Percentiles rank a stretch among this genome's conserved stretches.
These are phyloP conservation scores for Caenorhabditis afra DNA, from an alignment of 2,888 invertebrate species.

Conservation along the genomic window DNA sequence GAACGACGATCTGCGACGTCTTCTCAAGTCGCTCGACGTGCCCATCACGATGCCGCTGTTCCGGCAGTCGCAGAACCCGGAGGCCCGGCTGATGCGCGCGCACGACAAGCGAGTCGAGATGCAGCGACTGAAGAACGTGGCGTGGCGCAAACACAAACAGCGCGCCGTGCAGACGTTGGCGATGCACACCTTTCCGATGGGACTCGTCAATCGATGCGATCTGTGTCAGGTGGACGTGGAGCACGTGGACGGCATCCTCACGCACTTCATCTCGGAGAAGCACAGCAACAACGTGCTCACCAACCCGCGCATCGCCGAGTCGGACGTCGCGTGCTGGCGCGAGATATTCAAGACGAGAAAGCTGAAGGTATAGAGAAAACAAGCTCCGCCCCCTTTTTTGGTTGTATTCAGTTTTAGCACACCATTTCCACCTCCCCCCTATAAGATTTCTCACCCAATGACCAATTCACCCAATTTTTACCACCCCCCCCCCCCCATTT, in stretches of 20 bases:
- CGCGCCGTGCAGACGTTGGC: background rate
- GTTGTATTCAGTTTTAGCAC: no score
- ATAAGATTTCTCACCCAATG: no score
- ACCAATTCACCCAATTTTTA: no score
- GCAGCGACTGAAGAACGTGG: conserved; percentile 19
- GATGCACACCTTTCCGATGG: conserved; percentile 20
- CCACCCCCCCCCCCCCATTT: no score
- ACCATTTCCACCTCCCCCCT: no score
- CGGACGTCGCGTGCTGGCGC: conserved; percentile 15
- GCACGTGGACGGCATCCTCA: conserved; percentile 16
- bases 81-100: background rate
- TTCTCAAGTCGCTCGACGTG: conserved; percentile 9
- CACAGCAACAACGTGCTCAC: conserved; percentile 9
- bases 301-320: background rate
- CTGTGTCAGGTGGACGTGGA: conserved; percentile 17
- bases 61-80: background rate
- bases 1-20: conserved; percentile 32
- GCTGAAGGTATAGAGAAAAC: no score
- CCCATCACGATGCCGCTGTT: conserved; percentile 19
- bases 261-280: conserved; percentile 8
- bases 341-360: background rate
- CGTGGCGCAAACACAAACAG: background rate
- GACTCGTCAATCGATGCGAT: conserved; percentile 34
- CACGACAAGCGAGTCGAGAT: background rate
- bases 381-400: no score